Base-by-base conservation (phyloP, 2,888 invertebrate species). In the Melieria picta region DNA sequence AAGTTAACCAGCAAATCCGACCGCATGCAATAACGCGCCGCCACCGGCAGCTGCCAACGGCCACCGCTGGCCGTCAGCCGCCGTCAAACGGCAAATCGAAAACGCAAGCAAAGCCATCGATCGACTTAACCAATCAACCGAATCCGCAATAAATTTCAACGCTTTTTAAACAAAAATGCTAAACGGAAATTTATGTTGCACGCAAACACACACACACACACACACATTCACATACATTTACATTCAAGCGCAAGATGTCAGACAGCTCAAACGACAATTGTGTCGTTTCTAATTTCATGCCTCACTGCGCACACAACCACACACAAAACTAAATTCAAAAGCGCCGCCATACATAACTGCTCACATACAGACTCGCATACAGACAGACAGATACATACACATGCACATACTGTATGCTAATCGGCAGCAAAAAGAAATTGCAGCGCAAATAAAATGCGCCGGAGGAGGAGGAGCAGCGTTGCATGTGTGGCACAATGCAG, bases 201-300 rank as follows among this genome's bases (percentile, higher is more conserved):
- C 61, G 63, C 61, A 65, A 43, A 64, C 47, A 74, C 57, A 67
- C 45, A 56, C 60, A 55, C 7, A 52, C 64, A 11, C 68, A 60
- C 50, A 65, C 65, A 55, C 42, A 68, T 62, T 30, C n/a, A 45
- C 42, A 52, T 47, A n/a, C 46, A 47, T 42, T 10, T 58, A 52
- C 57, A 43, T n/a, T 16, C 48, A 48, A 11, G 50, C 46, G 5
- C 16, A 56, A 7, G 58, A 10, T 46, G 72, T 72, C 72, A 73
- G 76, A 73, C 74, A 52, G 61, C 61, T 67, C 61, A 67, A 61
- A 60, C 75, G 74, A 73, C 77, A 78, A 78, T 78, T 77, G 76
- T 74, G 70, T 76, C 75, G 74, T 73, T 76, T 77, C 78, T 78
- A 79, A 79, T 79, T 78, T 78, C 77, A 77, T 72, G 77, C 69